Evolutionary conservation across 2,797 vertebrate genomes (phyloP), one percentile per base, ranked within the genome.

Genomic region (Atherinosoma microstoma): DNA sequence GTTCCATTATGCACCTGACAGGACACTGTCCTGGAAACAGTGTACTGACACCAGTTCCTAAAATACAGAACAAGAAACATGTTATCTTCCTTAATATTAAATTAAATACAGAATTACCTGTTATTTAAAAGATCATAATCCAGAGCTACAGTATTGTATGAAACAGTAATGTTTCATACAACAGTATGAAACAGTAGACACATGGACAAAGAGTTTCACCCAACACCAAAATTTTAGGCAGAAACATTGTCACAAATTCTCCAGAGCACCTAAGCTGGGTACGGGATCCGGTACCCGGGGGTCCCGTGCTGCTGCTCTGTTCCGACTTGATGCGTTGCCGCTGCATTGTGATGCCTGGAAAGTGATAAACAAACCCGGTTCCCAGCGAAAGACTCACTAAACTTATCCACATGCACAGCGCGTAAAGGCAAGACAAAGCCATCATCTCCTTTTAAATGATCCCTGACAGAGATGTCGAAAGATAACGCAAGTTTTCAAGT

Each of bases 31-130:
- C 94, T 96, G 53, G 96, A 96, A 61, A 97, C 96, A 0, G 95
- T 97, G 70, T 97, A 97, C 87, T 97, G 97, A 86, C 98, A 99
- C 98, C 98, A 98, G 82, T 98, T 97, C 92, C 98, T 99, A 88
- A 34, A 80, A 71, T 0, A 68, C 2, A 77, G 58, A 76, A 70
- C 13, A 5, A 75, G 32, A 59, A 0, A 78, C 6, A 73, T 58
- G 16, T 24, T 10, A 64, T 29, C 12, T 7, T 34, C 20, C 35
- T 53, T 6, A 5, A 20, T 18, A 24, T 30, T 0, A 16, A 7
- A 12, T 2, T 18, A 36, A 1, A 57, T 2, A 70, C 53, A 67
- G 12, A 13, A 49, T 1, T 3, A 34, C 38, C 2, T 36, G 11
- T 3, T n/a, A 42, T 27, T 3, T 6, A 27, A 51, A 49, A 11